Evolutionary conservation across 2,113 vertebrate species (phyloP).

Genomic region (Hydropotes inermis): DNA sequence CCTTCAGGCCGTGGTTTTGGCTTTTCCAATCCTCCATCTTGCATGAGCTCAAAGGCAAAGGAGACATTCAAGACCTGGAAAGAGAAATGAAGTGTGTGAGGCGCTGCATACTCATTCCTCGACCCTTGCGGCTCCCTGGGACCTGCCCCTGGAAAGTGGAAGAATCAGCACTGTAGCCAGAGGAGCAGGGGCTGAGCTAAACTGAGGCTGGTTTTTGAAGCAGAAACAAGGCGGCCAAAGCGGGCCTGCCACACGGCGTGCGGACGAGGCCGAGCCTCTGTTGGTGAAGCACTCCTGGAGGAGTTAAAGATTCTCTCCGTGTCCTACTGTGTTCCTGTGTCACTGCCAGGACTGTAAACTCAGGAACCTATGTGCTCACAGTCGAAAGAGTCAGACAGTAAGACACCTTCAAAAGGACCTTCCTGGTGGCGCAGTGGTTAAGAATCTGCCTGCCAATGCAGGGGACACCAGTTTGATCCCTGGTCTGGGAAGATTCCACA

Average conservation of each 20-base stretch:
- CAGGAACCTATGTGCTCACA: neutral
- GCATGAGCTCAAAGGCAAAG: constrained; percentile 98
- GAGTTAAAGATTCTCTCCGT: neutral
- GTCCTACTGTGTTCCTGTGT: neutral
- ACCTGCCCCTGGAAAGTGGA: neutral
- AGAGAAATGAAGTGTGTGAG: neutral
- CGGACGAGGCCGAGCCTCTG: neutral
- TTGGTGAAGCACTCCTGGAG: neutral
- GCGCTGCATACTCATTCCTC: neutral
- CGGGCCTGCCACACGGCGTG: neutral
- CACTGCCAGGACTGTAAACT: neutral
- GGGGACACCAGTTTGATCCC: neutral
- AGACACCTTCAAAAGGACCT: neutral
- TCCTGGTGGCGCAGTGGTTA: neutral
- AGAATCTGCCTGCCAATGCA: neutral
- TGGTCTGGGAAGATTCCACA: neutral
- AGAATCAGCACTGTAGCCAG: neutral
- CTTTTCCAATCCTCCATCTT: constrained; percentile 95
- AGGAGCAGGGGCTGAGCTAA: neutral
- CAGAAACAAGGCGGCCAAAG: neutral
- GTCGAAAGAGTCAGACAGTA: neutral
- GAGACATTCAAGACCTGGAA: constrained; percentile 94
- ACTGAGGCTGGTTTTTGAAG: neutral
- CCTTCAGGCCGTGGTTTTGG: constrained; percentile 97
- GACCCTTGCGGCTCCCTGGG: accelerated